A percentile compares a stretch with the other conserved stretches of the same genome.
Evolutionary conservation across 2,797 vertebrate genomes (phyloP).

Genomic region (Sebastes iracundus): DNA sequence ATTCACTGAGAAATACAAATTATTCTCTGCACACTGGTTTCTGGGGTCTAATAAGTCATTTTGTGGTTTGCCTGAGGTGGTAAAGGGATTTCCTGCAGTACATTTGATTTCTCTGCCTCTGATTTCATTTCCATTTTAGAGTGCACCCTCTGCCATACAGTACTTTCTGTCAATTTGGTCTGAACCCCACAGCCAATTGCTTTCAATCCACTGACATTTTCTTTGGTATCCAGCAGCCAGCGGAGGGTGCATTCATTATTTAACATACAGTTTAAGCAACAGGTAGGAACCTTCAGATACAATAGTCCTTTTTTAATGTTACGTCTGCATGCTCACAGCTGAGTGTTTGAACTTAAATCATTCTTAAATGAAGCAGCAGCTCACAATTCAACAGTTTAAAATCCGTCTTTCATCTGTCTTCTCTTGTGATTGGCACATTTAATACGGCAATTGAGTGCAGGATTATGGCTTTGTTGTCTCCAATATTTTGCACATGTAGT

Average conservation of each 20-base stretch:
- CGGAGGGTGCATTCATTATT: slow-evolving; percentile 13
- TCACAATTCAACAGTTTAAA: background rate
- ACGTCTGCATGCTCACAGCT: background rate
- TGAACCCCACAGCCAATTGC: slow-evolving; percentile 6
- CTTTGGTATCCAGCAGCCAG: background rate
- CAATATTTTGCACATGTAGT: background rate
- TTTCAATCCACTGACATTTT: slow-evolving; percentile 19
- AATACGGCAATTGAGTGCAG: background rate
- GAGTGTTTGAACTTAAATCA: background rate
- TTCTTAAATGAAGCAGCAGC: background rate
- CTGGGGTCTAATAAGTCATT: slow-evolving; percentile 17
- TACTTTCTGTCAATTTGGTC: slow-evolving; percentile 20
- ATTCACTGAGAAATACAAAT: background rate
- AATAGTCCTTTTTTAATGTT: background rate
- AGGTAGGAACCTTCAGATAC: background rate
- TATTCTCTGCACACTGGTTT: background rate
- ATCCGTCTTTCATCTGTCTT: background rate
- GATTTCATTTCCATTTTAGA: slow-evolving; percentile 37
- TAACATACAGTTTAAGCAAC: slow-evolving; percentile 9
- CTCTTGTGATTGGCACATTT: background rate
- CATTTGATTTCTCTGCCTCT: slow-evolving; percentile 26
- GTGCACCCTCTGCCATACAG: background rate
- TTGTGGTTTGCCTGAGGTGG: slow-evolving; percentile 10
- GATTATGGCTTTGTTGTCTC: background rate
- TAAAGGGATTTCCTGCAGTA: slow-evolving; percentile 8